Evolutionary conservation across 2,888 invertebrate genomes (phyloP).

Genomic region (Holacanthella duospinosa): DNA sequence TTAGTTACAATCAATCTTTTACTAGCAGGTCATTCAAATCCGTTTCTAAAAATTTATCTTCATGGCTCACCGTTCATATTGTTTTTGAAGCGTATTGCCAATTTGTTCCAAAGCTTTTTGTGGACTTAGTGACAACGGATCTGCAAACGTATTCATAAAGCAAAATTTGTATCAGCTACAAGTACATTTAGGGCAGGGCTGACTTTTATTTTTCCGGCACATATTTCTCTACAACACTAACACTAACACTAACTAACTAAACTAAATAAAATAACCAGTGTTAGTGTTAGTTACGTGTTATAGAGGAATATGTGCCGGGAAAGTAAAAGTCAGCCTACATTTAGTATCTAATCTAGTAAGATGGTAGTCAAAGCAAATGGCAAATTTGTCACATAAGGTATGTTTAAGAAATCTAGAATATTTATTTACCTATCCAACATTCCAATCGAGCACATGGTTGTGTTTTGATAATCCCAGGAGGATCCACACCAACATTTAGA

Average conservation of each 20-base stretch:
- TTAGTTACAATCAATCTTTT: background rate
- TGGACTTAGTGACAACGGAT: constrained; percentile 76
- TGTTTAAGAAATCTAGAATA: constrained; percentile 1
- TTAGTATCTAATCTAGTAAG: too few relatives aligned
- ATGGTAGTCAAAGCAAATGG: too few relatives aligned
- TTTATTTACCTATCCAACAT: constrained; percentile 89
- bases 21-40: background rate
- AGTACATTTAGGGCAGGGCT: too few relatives aligned
- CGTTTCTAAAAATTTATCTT: background rate
- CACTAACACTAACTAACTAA: too few relatives aligned
- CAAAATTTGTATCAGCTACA: too few relatives aligned
- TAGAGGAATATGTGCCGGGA: too few relatives aligned
- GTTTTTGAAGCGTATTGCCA: constrained; percentile 79
- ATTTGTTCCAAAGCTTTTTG: constrained; percentile 87
- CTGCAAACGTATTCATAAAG: constrained; percentile 43
- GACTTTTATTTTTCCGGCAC: background rate
- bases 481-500: constrained; percentile 98
- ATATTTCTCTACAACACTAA: too few relatives aligned
- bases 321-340: too few relatives aligned
- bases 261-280: too few relatives aligned
- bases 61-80: constrained; percentile 67
- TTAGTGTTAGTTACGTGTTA: too few relatives aligned
- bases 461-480: constrained; percentile 94
- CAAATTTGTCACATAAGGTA: background rate
- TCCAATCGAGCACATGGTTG: constrained; percentile 90